phyloP scores from a whole-genome alignment of 2,113 vertebrate genomes.

The Mesembrinibis cayennensis region DNA sequence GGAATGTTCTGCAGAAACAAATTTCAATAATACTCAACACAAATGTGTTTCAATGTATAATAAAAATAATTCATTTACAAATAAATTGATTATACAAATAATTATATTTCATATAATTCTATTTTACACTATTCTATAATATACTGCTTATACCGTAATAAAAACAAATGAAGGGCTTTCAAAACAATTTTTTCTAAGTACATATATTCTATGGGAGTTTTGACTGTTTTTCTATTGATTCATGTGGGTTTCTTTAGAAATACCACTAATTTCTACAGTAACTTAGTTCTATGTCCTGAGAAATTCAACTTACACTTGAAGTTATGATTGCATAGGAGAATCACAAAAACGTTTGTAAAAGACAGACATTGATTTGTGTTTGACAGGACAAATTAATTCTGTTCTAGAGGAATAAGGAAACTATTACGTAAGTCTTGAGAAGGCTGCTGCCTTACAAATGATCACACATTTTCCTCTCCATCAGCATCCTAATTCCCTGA shows the following conservation, averaged over 20 bases:
- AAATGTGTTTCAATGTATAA: not conserved
- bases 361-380: not conserved
- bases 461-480: constrained; percentile 49
- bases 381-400: not conserved
- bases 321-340: not conserved
- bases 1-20: not conserved
- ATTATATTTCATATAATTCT: not conserved
- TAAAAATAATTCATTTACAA: not conserved
- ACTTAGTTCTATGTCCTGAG: not conserved
- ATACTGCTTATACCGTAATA: not conserved
- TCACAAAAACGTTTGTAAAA: not conserved
- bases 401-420: not conserved
- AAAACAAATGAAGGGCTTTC: not conserved
- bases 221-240: not conserved
- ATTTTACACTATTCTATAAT: not conserved
- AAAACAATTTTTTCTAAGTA: not conserved
- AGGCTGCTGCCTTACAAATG: constrained; percentile 16
- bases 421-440: not conserved
- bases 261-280: not conserved
- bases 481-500: constrained; percentile 53
- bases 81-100: not conserved
- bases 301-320: not conserved
- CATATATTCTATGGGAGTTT: not conserved
- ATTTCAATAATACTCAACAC: not conserved
- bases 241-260: not conserved